Percentiles rank a stretch among this genome's conserved stretches.
These are phyloP conservation scores for Nettapus auritus DNA, from an alignment of 2,113 vertebrate species.

Conservation along the genomic window DNA sequence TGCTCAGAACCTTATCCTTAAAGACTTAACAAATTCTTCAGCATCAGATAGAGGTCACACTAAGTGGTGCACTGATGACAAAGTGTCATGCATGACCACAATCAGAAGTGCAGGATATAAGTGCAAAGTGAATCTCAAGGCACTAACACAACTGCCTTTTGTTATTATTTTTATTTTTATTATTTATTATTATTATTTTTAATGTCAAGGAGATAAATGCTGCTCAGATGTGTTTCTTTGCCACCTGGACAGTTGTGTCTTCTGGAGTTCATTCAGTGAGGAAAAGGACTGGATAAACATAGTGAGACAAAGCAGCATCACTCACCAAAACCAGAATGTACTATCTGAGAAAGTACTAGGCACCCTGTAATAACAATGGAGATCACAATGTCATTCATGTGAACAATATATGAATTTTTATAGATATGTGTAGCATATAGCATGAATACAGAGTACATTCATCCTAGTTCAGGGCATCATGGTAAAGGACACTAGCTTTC, in stretches of 20 bases:
- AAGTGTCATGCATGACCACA: background rate
- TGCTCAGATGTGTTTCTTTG: background rate
- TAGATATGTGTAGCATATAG: background rate
- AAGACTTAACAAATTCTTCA: conserved; percentile 19
- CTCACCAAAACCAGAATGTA: background rate
- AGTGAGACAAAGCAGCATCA: background rate
- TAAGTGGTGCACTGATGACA: background rate
- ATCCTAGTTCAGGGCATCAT: background rate
- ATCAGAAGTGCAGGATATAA: background rate
- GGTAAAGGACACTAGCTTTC: background rate
- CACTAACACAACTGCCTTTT: background rate
- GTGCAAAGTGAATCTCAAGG: conserved; percentile 2
- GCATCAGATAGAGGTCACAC: background rate
- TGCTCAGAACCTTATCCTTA: conserved; percentile 18
- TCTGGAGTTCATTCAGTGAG: background rate
- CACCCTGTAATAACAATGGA: background rate
- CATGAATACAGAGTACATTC: background rate
- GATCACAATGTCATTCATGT: background rate
- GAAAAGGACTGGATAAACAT: background rate
- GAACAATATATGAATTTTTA: rapidly evolving
- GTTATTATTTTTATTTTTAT: background rate
- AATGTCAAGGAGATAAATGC: conserved; percentile 54
- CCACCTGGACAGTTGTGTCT: background rate
- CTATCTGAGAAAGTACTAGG: background rate
- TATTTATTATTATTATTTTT: background rate